Evolutionary conservation across 2,113 vertebrate species (phyloP).

Genomic region (Harpagus bidentatus): DNA sequence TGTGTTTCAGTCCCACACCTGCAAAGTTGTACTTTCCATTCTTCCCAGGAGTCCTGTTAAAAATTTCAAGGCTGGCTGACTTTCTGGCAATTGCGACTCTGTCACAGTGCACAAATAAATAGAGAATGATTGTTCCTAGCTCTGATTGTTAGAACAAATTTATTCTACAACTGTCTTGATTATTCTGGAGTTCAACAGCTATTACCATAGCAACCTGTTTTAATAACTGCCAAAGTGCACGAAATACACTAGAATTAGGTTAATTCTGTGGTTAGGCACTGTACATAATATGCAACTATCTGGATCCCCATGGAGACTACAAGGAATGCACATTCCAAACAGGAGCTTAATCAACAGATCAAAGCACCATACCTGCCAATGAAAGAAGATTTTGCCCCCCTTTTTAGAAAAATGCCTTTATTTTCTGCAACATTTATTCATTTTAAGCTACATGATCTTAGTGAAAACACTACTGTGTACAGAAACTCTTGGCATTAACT

Average conservation of each 20-base stretch:
- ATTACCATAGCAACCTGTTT: constrained; percentile 53
- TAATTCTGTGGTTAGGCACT: constrained; percentile 14
- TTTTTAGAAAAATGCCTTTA: neutral
- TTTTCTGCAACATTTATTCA: neutral
- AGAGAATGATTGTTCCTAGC: neutral
- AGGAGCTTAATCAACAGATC: neutral
- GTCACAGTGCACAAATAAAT: neutral
- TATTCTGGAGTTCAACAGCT: constrained; percentile 9
- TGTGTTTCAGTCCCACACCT: neutral
- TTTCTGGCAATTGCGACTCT: neutral
- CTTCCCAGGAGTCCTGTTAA: constrained; percentile 9
- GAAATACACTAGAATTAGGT: constrained; percentile 34
- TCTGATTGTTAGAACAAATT: constrained; percentile 15
- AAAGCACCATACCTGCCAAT: neutral
- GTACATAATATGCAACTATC: neutral
- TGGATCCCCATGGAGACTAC: neutral
- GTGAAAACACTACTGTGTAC: neutral
- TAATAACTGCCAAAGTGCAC: constrained; percentile 18
- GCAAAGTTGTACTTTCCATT: neutral
- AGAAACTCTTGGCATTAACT: neutral
- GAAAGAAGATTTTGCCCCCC: neutral
- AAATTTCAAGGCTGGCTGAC: neutral
- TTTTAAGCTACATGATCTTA: neutral
- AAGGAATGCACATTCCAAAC: neutral
- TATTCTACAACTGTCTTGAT: neutral